A percentile compares a stretch with the other conserved stretches of the same genome.
Conservation (phyloP, 2,888 invertebrate species). For the Theodoxus fluviatilis region DNA sequence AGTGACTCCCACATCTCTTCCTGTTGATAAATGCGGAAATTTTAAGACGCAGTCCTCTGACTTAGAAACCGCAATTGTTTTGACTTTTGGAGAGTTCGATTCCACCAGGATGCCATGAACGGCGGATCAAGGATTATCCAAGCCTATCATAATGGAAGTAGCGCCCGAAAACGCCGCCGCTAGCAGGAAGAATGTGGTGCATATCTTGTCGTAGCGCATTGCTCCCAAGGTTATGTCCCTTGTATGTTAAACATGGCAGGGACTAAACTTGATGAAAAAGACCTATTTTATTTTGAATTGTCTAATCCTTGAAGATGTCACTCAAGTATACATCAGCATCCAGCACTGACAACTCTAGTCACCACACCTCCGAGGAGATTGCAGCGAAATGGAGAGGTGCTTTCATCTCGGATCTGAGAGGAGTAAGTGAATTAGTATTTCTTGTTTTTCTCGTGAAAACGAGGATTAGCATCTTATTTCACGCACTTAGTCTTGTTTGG, state of each 20-base stretch:
- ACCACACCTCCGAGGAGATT: constrained; percentile 87
- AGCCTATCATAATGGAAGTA: too few species aligned
- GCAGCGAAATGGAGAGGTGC: constrained; percentile 90
- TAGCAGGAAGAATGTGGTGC: background rate
- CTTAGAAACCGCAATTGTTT: constrained; percentile 20
- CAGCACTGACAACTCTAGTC: too few species aligned
- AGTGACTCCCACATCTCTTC: constrained; percentile 28
- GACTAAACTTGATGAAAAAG: constrained; percentile 26
- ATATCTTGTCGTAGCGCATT: background rate
- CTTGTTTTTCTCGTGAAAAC: too few species aligned
- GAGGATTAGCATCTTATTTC: too few species aligned
- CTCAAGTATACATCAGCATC: too few species aligned
- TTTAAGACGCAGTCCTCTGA: constrained; percentile 19
- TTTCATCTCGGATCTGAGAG: constrained; percentile 84
- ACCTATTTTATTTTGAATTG: too few species aligned
- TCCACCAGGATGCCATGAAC: too few species aligned
- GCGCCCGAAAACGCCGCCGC: too few species aligned
- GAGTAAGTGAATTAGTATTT: constrained; percentile 73
- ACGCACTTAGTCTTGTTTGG: too few species aligned
- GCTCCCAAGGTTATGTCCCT: constrained; percentile 39
- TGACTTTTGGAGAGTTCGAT: too few species aligned
- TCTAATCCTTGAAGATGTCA: too few species aligned
- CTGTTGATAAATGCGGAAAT: constrained; percentile 35
- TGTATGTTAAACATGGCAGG: constrained; percentile 42
- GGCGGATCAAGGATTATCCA: too few species aligned